Percentiles rank a stretch among this genome's conserved stretches.
phyloP scores from a whole-genome alignment of 2,888 invertebrate species.

The Strigamia maritima region DNA sequence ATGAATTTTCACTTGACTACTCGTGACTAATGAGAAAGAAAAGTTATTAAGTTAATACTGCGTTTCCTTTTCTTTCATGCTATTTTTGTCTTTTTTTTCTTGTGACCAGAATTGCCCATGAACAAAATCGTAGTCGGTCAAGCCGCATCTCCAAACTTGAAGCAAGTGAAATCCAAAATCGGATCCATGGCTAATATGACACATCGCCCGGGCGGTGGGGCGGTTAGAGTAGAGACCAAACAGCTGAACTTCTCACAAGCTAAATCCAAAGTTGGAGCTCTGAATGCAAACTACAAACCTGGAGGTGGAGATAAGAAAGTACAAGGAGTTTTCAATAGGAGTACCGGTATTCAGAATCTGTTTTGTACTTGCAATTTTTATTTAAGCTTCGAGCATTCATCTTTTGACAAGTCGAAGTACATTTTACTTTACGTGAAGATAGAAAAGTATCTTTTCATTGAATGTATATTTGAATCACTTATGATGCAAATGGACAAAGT shows the following conservation, averaged over 20 bases:
- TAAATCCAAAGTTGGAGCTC: conserved; percentile 82
- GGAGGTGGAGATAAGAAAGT: conserved; percentile 83
- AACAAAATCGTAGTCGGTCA: conserved; percentile 89
- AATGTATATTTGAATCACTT: too few species aligned
- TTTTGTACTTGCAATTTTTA: neutral
- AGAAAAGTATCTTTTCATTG: too few species aligned
- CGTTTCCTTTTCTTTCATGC: neutral
- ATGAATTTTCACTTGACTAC: neutral
- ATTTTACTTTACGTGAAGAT: too few species aligned
- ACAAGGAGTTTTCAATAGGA: conserved; percentile 35
- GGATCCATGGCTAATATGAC: conserved; percentile 85
- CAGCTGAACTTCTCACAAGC: conserved; percentile 81
- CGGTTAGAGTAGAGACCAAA: conserved; percentile 80
- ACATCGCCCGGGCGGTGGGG: conserved; percentile 73
- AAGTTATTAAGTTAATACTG: neutral
- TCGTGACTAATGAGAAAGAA: neutral
- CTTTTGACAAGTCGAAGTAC: too few species aligned
- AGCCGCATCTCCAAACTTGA: conserved; percentile 86
- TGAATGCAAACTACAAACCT: conserved; percentile 74
- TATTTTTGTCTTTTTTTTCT: conserved; percentile 22
- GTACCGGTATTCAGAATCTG: neutral
- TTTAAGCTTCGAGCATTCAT: too few species aligned
- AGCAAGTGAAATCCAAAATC: conserved; percentile 86
- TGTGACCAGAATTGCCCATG: conserved; percentile 72
- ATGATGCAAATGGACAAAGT: too few species aligned